Evolutionary conservation across 2,797 vertebrate species (phyloP), one percentile per base, ranked within the genome.

Genomic region (Aselliscus stoliczkanus): DNA sequence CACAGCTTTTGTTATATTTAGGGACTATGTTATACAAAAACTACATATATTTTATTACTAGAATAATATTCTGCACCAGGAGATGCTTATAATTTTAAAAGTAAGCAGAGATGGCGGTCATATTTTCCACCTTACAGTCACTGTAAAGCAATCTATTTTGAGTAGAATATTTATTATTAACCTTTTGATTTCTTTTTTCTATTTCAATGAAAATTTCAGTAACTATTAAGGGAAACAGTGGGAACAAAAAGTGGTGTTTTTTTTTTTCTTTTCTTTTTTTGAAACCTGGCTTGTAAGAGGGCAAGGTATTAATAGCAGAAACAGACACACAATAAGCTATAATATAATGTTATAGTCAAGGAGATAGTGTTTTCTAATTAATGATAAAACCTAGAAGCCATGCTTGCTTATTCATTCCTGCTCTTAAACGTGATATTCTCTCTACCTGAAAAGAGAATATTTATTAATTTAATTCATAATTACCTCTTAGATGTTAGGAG

Each of bases 391-490:
- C 27, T 37, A 31, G 1, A 64, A 17, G 15, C 56, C 29, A 21
- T 54, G 20, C 27, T 88, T 90, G 5, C n/a, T 90, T 88, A 70
- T 76, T 90, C n/a, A 72, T 39, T 90, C 12, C 17, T 77, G 54
- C 15, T 81, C 21, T 96, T 27, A 58, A 7, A 76, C 72, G 50
- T 64, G 23, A 81, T 65, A 64, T 76, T 93, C n/a, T 89, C 15
- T 90, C 42, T 81, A 42, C 9, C 11, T 70, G 52, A 88, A 75
- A 83, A 31, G 52, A 93, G 15, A 17, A 58, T 67, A 67, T 18
- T 67, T 84, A 62, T 81, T 69, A 50, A 64, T 82, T 85, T 67
- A 89, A 85, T 85, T 93, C n/a, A 90, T 39, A 87, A 79, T 87
- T 84, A 56, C 31, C 27, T 87, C 17, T 87, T 93, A 90, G 52